Evolutionary conservation across 2,888 invertebrate genomes (phyloP).

Genomic region (Pedicia rivosa): DNA sequence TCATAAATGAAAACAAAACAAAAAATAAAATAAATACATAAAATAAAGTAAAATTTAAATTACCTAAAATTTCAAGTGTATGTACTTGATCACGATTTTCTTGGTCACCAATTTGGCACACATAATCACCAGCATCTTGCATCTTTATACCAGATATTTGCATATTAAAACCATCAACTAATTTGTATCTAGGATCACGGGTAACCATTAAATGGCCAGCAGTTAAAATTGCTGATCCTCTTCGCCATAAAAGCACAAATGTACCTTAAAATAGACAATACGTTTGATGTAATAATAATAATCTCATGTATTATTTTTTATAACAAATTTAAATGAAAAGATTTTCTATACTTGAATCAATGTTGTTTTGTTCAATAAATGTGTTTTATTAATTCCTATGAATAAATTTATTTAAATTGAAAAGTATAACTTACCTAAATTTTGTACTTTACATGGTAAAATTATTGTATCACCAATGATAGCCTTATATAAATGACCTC

Average conservation of each 20-base stretch:
- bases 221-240: constrained; percentile 51
- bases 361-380: too few relatives aligned
- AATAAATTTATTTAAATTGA: neutral
- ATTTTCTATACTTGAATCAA: neutral
- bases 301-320: neutral
- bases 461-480: constrained; percentile 63
- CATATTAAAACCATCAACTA: constrained; percentile 52
- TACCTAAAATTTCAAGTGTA: constrained; percentile 49
- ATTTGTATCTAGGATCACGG: constrained; percentile 45
- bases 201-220: constrained; percentile 56
- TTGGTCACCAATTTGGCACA: constrained; percentile 56
- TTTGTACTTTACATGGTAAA: constrained; percentile 65
- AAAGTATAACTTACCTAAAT: constrained; percentile 33
- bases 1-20: too few relatives aligned
- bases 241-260: constrained; percentile 48
- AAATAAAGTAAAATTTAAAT: too few relatives aligned
- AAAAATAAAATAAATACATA: too few relatives aligned
- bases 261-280: constrained; percentile 41
- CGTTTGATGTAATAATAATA: neutral
- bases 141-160: constrained; percentile 54
- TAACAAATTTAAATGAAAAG: neutral
- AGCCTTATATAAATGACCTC: constrained; percentile 59
- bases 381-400: neutral
- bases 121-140: constrained; percentile 55
- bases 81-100: constrained; percentile 53